Evolutionary conservation across 1,140 invertebrate genomes (phyloP), one percentile per base, ranked within the genome.

Genomic region (Ceratina calcarata): DNA sequence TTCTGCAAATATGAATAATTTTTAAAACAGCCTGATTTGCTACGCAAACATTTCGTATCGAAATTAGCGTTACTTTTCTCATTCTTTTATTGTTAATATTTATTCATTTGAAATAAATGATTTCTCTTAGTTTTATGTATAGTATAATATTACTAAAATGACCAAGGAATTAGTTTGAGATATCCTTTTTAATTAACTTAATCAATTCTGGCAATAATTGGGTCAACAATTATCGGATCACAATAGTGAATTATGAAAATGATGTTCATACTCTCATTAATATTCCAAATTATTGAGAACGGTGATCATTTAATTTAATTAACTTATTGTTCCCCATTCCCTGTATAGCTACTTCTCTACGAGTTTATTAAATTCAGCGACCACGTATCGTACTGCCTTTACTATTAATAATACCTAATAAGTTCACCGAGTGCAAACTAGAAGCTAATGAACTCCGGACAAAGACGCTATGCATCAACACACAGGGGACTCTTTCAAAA

Each of bases 381-480:
- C 6, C 20, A 57, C 16, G 6, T 24, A 6, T 8, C 27, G 27
- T 6, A 24, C 61, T 55, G 20, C 68, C 32, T 71, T 45, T 24
- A 16, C 10, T 12, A 18, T 7, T 78, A 78, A 78, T 71, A 62
- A 62, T n/a, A 49, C 45, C 32, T 27, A 24, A 24, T n/a, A 71
- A 71, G 49, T 71, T 78, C 58, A 12, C 18, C 27, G 24, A 16
- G 20, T 15, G n/a, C 45, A 20, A 15, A 4, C 45, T 22, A 64
- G 55, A 71, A 78, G 49, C 67, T 71, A 64, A 78, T 71, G 58
- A 78, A 71, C 58, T 53, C 61, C 15, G 67, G 45, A 64, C 67
- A 27, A 71, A 64, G 68, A 71, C 49, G 58, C 8, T 37, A 27
- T n/a, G 58, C 24, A 37, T 37, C 16, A 13, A n/a, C 24, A 45